phyloP scores from a whole-genome alignment of 2,113 vertebrate species.

The Callipepla californica region DNA sequence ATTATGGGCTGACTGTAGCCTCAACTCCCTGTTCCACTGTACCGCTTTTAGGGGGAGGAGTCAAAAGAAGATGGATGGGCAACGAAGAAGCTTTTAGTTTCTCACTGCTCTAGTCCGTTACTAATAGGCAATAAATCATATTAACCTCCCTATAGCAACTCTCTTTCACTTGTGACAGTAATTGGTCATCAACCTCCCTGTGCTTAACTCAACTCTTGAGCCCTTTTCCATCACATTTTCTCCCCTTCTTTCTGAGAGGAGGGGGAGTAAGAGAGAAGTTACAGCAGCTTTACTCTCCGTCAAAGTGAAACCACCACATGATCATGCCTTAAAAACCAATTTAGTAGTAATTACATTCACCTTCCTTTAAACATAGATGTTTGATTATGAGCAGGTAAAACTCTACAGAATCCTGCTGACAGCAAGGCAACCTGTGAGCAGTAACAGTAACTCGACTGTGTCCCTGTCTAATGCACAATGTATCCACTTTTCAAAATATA shows the following conservation, averaged over 20 bases:
- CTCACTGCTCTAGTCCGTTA: not conserved
- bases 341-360: not conserved
- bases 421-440: not conserved
- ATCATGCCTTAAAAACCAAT: not conserved
- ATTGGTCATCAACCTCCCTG: not conserved
- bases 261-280: not conserved
- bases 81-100: not conserved
- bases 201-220: not conserved
- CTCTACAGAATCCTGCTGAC: not conserved
- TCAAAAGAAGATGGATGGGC: not conserved
- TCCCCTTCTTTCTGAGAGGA: not conserved
- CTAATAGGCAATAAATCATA: not conserved
- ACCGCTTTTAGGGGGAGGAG: not conserved
- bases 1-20: not conserved
- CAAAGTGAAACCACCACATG: not conserved
- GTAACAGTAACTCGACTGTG: not conserved
- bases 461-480: not conserved
- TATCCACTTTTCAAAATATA: not conserved
- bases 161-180: not conserved
- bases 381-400: constrained; percentile 18
- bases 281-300: not conserved
- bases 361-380: not conserved
- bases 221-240: not conserved
- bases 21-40: not conserved
- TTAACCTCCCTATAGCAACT: not conserved